A percentile compares a stretch with the other conserved stretches of the same genome.
Conservation (phyloP, 2,113 vertebrate genomes). For the Urocolius indicus region DNA sequence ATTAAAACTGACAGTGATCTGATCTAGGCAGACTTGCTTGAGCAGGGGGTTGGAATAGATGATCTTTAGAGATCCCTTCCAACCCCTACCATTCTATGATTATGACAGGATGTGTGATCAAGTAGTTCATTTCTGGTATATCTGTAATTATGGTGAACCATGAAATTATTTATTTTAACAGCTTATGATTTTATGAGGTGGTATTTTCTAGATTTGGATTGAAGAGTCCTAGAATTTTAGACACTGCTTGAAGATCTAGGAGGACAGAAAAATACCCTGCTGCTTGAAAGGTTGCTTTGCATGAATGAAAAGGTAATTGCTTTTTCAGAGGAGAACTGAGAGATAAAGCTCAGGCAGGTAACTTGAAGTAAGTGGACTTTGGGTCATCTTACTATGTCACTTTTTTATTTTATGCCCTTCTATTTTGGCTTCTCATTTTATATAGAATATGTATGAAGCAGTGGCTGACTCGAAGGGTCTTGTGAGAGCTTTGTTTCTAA, state of each 20-base stretch:
- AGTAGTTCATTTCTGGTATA: neutral
- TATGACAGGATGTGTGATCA: neutral
- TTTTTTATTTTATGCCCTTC: neutral
- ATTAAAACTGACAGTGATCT: neutral
- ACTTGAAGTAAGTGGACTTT: neutral
- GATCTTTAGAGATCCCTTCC: no score
- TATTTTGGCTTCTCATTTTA: neutral
- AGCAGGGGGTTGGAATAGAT: no score
- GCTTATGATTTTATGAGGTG: neutral
- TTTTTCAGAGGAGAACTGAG: neutral
- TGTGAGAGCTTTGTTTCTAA: neutral
- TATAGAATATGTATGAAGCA: neutral
- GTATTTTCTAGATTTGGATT: neutral
- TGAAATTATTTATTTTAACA: neutral
- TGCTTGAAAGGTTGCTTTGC: neutral
- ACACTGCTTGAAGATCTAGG: neutral
- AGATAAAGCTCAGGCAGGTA: neutral
- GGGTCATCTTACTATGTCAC: neutral
- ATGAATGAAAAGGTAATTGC: neutral
- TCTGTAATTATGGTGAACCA: neutral
- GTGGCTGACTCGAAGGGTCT: neutral
- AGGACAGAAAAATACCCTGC: neutral
- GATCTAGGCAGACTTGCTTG: no score
- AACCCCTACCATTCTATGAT: no score
- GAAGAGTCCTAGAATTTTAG: neutral